Base-by-base conservation (phyloP, 2,113 vertebrate genomes). In the Hemiprocne comata region DNA sequence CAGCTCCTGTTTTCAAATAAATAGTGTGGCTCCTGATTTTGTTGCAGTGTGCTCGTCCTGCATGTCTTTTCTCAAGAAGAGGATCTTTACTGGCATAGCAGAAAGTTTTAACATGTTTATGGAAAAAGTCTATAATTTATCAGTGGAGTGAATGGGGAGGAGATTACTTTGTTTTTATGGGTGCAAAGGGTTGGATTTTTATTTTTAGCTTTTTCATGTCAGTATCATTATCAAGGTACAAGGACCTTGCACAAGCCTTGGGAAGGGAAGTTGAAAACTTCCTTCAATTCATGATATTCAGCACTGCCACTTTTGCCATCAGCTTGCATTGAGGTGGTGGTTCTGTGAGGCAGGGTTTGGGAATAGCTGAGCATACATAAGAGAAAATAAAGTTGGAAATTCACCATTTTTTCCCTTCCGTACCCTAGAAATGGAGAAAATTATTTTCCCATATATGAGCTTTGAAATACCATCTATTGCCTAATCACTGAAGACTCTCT, bases 161-260 rank as follows among this genome's bases (percentile, higher is more conserved):
- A 72, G 25, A 61, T 79, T 64, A 25, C 28, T 67, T 85, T 66
- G 44, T 4, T 83, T 86, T 69, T 65, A 44, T 70, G n/a, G 16
- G 7, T 70, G 20, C 16, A n/a, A 15, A 93, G 82, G 44, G 9
- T 2, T 69, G 70, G 44, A 6, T 5, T 79, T 54, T 50, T n/a
- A 4, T 16, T 79, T 76, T 57, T 46, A 65, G 7, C 7, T 64
- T 79, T 93, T 79, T 55, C 15, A 17, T 16, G 9, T 69, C 31
- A 31, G 6, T 87, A 2, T 80, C 20, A 17, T 55, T 78, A 13
- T 64, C 0, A 0, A 57, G 10, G 28, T 75, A 9, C 11, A 23
- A 48, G 3, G 53, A 67, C 28, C 13, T 85, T 64, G 54, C 28
- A 62, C 20, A 72, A 51, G 48, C 8, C 34, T 82, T 58, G 40